These are phyloP conservation scores for Myotis pilosus DNA, from an alignment of 2,797 vertebrate genomes.

Conservation along the genomic window DNA sequence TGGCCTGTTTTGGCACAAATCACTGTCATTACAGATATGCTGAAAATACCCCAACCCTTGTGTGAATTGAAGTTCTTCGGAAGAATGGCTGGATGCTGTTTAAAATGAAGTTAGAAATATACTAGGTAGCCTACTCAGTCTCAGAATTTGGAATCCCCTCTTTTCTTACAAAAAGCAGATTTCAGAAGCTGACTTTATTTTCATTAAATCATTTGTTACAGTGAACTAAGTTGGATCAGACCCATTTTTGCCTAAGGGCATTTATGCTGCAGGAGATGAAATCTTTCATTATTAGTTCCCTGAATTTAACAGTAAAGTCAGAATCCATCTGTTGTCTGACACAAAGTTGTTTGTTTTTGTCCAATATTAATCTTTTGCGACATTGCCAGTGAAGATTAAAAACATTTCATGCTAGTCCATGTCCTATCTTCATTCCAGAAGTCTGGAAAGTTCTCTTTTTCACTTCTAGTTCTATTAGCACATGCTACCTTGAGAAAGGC, in stretches of 20 bases:
- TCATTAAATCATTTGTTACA: not conserved
- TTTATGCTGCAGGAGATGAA: not conserved
- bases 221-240: slow-evolving; percentile 16
- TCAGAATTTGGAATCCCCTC: not conserved
- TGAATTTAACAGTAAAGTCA: not conserved
- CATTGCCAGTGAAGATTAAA: not conserved
- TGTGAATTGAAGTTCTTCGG: not conserved
- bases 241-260: not conserved
- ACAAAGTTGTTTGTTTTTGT: slow-evolving; percentile 11
- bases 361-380: not conserved
- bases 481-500: not conserved
- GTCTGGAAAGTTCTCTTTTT: not conserved
- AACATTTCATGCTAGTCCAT: slow-evolving; percentile 6
- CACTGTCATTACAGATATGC: not conserved
- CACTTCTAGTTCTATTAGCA: not conserved
- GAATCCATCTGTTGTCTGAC: not conserved
- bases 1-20: not conserved
- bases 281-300: slow-evolving; percentile 3
- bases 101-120: slow-evolving; percentile 26
- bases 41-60: not conserved
- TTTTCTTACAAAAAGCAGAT: not conserved
- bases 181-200: not conserved
- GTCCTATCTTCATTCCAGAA: slow-evolving; percentile 4
- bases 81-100: not conserved
- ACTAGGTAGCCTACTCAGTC: not conserved